Evolutionary conservation across 2,797 vertebrate genomes (phyloP).

Genomic region (Petrocephalus sullivani): DNA sequence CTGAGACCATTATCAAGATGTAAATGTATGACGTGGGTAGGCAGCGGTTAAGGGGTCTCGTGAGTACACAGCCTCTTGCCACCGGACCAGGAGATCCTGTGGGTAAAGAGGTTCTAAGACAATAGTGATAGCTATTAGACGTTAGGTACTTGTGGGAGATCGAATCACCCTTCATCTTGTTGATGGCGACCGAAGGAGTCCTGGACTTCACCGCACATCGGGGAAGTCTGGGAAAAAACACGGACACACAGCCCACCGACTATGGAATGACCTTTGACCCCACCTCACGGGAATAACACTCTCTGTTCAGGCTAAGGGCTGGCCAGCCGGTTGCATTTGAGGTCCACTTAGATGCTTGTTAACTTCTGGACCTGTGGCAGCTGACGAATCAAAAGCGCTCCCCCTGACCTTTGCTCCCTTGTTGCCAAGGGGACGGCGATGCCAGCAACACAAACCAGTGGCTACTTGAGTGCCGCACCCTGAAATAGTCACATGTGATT

Average conservation of each 20-base stretch:
- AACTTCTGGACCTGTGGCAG: background rate
- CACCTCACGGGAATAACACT: background rate
- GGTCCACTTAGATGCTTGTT: constrained; percentile 18
- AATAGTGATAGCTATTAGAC: background rate
- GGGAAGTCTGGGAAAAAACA: background rate
- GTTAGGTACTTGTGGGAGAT: background rate
- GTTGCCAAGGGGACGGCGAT: background rate
- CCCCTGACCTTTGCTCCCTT: background rate
- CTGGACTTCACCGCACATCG: background rate
- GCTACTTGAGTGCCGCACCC: background rate
- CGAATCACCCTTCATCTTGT: background rate
- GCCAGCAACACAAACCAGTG: background rate
- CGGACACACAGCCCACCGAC: background rate
- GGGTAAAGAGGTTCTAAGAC: background rate
- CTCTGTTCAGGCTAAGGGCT: constrained; percentile 13
- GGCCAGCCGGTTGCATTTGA: background rate
- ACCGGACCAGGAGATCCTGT: background rate
- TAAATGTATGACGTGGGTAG: background rate
- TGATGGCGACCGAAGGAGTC: background rate
- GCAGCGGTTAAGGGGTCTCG: background rate
- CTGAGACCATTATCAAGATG: background rate
- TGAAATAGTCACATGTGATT: background rate
- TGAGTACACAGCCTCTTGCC: background rate
- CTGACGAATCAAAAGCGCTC: background rate
- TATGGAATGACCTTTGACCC: background rate